Evolutionary conservation across 2,113 vertebrate genomes (phyloP).

Genomic region (Pimephales promelas): DNA sequence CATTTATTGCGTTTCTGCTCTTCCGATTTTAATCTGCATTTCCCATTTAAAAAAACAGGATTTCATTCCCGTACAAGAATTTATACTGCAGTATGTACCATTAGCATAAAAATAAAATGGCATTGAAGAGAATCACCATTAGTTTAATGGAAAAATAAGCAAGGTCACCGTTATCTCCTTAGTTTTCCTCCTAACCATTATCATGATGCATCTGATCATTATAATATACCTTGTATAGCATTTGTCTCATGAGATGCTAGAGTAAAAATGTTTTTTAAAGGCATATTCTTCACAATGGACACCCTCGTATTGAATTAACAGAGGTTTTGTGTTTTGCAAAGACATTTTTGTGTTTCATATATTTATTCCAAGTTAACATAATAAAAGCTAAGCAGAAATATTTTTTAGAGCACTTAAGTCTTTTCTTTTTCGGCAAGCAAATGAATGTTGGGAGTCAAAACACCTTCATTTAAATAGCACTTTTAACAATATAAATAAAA

Average conservation of each 20-base stretch:
- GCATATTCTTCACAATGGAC: conserved; percentile 4
- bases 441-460: not conserved
- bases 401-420: not conserved
- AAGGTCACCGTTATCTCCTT: conserved; percentile 30
- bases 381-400: not conserved
- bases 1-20: conserved; percentile 8
- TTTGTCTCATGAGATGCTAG: conserved; percentile 2
- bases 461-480: too few relatives aligned
- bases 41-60: not conserved
- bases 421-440: not conserved
- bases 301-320: not conserved
- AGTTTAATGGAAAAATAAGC: conserved; percentile 1
- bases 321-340: not conserved
- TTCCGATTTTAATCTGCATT: conserved; percentile 14
- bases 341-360: not conserved
- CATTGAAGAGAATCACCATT: conserved; percentile 24
- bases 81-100: not conserved
- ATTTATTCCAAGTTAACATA: not conserved
- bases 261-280: conserved; percentile 13
- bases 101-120: conserved; percentile 27
- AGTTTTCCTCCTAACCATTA: not conserved
- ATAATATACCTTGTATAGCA: conserved; percentile 23
- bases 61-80: not conserved
- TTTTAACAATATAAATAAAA: too few relatives aligned
- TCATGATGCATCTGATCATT: conserved; percentile 37